Evolutionary conservation across 2,888 invertebrate species (phyloP).

Genomic region (Altica lythri): DNA sequence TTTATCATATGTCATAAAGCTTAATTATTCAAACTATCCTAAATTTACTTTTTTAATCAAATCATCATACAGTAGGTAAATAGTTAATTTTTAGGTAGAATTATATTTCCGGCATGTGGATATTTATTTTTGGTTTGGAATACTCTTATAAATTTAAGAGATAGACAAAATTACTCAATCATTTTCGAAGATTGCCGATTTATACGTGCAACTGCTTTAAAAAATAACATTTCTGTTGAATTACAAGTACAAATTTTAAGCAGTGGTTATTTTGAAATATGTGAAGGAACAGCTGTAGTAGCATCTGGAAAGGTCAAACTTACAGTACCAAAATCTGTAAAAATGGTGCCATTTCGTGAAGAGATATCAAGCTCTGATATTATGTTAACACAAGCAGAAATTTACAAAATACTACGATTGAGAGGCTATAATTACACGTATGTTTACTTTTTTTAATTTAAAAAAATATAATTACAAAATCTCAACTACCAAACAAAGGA

Average conservation of each 20-base stretch:
- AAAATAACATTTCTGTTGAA: slow-evolving; percentile 52
- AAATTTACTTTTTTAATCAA: too few relatives aligned
- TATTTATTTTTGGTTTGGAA: slow-evolving; percentile 56
- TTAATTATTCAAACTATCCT: not conserved
- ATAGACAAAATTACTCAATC: slow-evolving; percentile 41
- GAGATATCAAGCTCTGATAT: not conserved
- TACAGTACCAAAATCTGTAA: not conserved
- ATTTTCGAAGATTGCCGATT: slow-evolving; percentile 64
- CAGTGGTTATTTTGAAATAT: slow-evolving; percentile 48
- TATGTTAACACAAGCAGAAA: slow-evolving; percentile 64
- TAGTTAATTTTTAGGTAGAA: slow-evolving; percentile 40
- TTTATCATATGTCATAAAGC: too few relatives aligned
- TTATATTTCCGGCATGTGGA: slow-evolving; percentile 66
- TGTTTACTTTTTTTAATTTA: too few relatives aligned
- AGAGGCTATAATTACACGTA: slow-evolving; percentile 66
- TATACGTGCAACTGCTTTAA: slow-evolving; percentile 60
- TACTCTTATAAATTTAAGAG: slow-evolving; percentile 52
- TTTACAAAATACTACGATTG: slow-evolving; percentile 70
- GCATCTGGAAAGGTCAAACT: slow-evolving; percentile 32
- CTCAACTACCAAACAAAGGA: too few relatives aligned
- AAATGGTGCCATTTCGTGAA: not conserved
- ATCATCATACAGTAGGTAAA: too few relatives aligned
- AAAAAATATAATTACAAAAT: too few relatives aligned
- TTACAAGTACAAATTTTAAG: slow-evolving; percentile 18
- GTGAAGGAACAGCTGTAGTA: slow-evolving; percentile 33